Conservation (phyloP, 2,797 vertebrate genomes). For the Lagorchestes hirsutus region DNA sequence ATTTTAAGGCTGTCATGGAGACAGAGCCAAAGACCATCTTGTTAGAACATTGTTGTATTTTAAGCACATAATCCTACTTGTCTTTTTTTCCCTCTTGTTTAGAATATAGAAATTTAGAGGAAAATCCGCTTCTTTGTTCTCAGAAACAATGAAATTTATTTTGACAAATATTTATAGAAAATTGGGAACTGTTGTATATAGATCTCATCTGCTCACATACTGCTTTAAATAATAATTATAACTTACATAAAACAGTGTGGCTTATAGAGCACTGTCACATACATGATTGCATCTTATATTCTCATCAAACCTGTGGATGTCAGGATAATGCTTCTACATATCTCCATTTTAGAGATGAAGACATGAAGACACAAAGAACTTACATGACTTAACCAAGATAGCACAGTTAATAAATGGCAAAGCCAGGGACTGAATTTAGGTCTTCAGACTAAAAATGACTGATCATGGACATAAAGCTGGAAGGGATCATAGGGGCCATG, state of each 20-base stretch:
- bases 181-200: not conserved
- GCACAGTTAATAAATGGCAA: not conserved
- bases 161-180: conserved; percentile 12
- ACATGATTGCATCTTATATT: not conserved
- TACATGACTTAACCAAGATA: not conserved
- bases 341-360: not conserved
- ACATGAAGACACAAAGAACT: not conserved
- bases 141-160: not conserved
- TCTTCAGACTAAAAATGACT: not conserved
- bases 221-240: not conserved
- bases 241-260: not conserved
- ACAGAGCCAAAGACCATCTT: conserved; percentile 30
- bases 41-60: not conserved
- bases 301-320: not conserved
- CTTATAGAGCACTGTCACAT: not conserved
- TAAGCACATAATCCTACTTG: not conserved
- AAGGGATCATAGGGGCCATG: not conserved
- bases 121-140: not conserved
- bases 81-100: conserved; percentile 1
- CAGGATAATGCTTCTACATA: not conserved
- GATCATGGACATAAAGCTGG: not conserved
- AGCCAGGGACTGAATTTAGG: not conserved
- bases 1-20: not conserved
- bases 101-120: not conserved
- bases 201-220: not conserved